Conservation (phyloP, 2,797 vertebrate genomes). For the Catharus ustulatus region DNA sequence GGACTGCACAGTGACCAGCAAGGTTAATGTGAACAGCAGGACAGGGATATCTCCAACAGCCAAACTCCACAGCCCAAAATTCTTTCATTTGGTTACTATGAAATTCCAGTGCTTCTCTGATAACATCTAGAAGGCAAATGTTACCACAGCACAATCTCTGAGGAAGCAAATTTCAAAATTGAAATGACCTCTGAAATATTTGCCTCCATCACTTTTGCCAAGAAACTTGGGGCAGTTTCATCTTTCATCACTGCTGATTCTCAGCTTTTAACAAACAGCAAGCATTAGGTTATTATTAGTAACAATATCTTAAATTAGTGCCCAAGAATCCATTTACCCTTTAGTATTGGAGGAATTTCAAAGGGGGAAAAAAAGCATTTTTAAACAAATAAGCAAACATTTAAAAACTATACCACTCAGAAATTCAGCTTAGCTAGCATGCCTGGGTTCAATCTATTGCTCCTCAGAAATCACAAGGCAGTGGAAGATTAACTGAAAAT, state of each 20-base stretch:
- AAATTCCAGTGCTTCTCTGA: constrained; percentile 39
- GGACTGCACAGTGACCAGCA: background rate
- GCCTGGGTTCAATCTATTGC: constrained; percentile 42
- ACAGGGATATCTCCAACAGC: background rate
- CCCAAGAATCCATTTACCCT: background rate
- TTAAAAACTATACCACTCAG: background rate
- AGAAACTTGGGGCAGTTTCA: constrained; percentile 33
- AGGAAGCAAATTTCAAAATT: constrained; percentile 54
- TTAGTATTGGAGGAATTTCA: background rate
- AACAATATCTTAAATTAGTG: constrained; percentile 15
- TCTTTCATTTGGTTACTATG: constrained; percentile 11
- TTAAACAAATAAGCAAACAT: background rate
- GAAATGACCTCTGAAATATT: constrained; percentile 57
- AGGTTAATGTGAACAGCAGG: constrained; percentile 29
- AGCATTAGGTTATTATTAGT: background rate
- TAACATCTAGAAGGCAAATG: constrained; percentile 43
- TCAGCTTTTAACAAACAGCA: background rate
- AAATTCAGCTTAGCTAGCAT: background rate
- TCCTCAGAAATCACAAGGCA: constrained; percentile 40
- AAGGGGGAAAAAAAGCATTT: background rate
- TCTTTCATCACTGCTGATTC: constrained; percentile 19
- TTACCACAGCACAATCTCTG: constrained; percentile 44
- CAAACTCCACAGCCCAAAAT: constrained; percentile 12
- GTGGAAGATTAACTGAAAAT: constrained; percentile 27
- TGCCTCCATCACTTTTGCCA: constrained; percentile 39